These are phyloP conservation scores for Callospermophilus lateralis DNA, from an alignment of 2,113 vertebrate species.

Conservation along the genomic window DNA sequence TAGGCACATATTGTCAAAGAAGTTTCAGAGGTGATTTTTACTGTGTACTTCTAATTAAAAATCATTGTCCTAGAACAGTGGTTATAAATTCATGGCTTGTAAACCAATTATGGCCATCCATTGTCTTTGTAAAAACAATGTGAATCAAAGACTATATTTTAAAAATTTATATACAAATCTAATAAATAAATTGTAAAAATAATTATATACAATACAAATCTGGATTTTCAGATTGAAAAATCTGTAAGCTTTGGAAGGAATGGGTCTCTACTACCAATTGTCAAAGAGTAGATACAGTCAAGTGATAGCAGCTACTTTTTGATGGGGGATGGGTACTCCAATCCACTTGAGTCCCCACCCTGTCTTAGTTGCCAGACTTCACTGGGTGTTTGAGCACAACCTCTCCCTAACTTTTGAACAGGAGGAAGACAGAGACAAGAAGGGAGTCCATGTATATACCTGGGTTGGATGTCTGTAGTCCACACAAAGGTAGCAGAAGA, in stretches of 20 bases:
- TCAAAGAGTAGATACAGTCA: not conserved
- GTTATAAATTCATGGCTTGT: not conserved
- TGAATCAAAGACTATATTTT: constrained; percentile 24
- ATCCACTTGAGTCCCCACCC: not conserved
- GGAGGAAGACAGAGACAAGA: not conserved
- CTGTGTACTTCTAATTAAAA: not conserved
- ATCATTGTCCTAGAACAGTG: not conserved
- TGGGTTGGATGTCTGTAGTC: not conserved
- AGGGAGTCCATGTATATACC: not conserved
- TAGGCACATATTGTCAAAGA: not conserved
- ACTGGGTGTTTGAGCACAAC: not conserved
- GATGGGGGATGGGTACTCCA: not conserved
- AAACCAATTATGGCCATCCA: not conserved
- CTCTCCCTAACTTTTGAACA: not conserved
- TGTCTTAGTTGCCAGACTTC: not conserved
- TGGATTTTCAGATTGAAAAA: constrained; percentile 50
- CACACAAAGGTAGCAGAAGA: not conserved
- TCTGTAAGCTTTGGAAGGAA: not conserved
- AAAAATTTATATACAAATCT: not conserved
- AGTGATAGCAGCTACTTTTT: not conserved
- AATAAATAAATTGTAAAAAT: not conserved
- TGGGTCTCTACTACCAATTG: not conserved
- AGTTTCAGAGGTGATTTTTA: not conserved
- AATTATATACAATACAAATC: not conserved
- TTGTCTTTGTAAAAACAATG: constrained; percentile 30